phyloP scores from a whole-genome alignment of 2,113 vertebrate genomes.

The Eurypyga helias region DNA sequence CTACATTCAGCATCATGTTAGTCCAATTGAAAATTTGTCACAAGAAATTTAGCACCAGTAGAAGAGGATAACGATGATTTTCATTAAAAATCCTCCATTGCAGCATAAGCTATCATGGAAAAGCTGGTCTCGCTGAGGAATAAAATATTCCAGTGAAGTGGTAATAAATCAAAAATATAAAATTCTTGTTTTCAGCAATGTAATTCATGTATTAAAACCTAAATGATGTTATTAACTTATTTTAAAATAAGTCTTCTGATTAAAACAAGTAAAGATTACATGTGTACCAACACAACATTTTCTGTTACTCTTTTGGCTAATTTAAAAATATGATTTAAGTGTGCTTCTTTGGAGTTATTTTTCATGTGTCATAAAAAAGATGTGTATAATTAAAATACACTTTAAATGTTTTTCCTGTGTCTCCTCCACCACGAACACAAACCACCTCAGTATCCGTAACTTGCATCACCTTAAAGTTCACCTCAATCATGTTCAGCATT shows the following conservation, averaged over 20 bases:
- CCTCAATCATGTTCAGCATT: not conserved
- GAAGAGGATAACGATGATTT: not conserved
- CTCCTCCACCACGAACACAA: not conserved
- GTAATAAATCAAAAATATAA: not conserved
- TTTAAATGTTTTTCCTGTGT: not conserved
- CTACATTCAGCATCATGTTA: not conserved
- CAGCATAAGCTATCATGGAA: not conserved
- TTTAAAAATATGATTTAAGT: not conserved
- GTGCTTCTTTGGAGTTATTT: not conserved
- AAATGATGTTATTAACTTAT: not conserved
- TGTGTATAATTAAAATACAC: not conserved
- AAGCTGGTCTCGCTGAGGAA: not conserved
- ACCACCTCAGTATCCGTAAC: not conserved
- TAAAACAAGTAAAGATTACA: not conserved
- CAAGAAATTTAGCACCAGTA: constrained; percentile 63
- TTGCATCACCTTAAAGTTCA: not conserved
- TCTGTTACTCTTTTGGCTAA: not conserved
- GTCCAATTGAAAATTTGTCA: constrained; percentile 39
- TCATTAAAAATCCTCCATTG: not conserved
- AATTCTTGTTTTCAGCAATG: not conserved
- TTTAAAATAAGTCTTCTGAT: not conserved
- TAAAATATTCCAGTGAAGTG: not conserved
- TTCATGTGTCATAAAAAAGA: not conserved
- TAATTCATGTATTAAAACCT: not conserved
- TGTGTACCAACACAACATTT: not conserved